Evolutionary conservation across 2,113 vertebrate genomes (phyloP).

Genomic region (Tamias sibiricus): DNA sequence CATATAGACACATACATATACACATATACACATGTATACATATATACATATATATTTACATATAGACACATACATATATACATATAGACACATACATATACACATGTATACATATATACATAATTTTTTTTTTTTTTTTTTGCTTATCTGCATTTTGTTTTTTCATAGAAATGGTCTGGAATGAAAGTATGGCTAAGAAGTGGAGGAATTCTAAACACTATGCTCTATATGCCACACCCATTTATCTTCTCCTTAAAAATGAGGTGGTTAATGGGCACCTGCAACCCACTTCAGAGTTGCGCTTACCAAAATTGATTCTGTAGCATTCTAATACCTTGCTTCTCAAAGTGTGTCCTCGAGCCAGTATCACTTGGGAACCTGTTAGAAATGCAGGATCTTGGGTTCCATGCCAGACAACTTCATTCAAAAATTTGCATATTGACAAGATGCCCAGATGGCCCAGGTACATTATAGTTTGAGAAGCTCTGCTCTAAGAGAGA

Average conservation of each 20-base stretch:
- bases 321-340: not conserved
- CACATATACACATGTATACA: too few relatives aligned
- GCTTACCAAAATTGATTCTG: not conserved
- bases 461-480: not conserved
- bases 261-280: not conserved
- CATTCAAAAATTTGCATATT: not conserved
- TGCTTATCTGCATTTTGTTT: not conserved
- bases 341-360: not conserved
- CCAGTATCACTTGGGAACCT: not conserved
- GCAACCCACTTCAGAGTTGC: not conserved
- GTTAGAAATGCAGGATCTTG: not conserved
- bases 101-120: too few relatives aligned
- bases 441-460: not conserved
- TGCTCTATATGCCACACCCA: not conserved
- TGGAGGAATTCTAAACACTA: not conserved
- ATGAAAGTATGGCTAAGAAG: constrained; percentile 9
- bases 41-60: too few relatives aligned
- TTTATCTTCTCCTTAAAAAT: not conserved
- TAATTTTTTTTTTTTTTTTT: too few relatives aligned
- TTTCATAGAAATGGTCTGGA: not conserved
- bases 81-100: too few relatives aligned
- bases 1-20: too few relatives aligned
- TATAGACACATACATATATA: too few relatives aligned
- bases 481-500: not conserved
- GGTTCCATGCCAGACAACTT: not conserved